phyloP scores from a whole-genome alignment of 2,113 vertebrate species.

The Apistogramma diplotaenia region DNA sequence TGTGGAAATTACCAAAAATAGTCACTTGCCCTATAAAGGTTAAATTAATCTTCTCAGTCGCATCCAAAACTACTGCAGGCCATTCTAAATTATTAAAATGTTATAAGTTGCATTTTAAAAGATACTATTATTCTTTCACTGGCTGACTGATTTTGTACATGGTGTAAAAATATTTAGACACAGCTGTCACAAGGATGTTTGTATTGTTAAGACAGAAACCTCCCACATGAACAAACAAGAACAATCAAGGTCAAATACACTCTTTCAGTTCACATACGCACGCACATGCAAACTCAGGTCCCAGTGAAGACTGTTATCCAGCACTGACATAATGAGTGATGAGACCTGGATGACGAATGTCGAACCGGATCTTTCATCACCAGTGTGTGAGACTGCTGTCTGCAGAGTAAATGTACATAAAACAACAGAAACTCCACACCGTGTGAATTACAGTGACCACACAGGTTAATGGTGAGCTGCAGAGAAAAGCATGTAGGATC shows the following conservation, averaged over 20 bases:
- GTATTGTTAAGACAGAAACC: conserved; percentile 20
- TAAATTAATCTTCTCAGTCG: background rate
- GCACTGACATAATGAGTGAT: conserved; percentile 15
- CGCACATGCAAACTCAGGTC: background rate
- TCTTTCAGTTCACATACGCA: background rate
- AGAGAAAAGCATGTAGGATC: background rate
- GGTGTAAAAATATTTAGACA: background rate
- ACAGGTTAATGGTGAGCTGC: conserved; percentile 17
- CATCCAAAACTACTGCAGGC: background rate
- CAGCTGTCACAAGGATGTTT: background rate
- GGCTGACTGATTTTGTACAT: background rate
- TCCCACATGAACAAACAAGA: conserved; percentile 39
- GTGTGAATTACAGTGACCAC: background rate
- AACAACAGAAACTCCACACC: conserved; percentile 34
- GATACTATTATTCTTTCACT: background rate
- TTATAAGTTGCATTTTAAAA: background rate
- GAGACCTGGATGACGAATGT: conserved; percentile 25
- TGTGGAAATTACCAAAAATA: too few species aligned
- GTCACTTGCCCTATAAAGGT: too few species aligned
- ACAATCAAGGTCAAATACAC: conserved; percentile 27
- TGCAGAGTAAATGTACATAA: conserved; percentile 17
- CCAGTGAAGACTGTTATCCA: background rate
- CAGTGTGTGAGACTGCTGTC: background rate
- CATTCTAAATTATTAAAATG: background rate
- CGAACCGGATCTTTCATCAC: conserved; percentile 27